Conservation (phyloP, 2,113 vertebrate genomes). For the Isichthys henryi region DNA sequence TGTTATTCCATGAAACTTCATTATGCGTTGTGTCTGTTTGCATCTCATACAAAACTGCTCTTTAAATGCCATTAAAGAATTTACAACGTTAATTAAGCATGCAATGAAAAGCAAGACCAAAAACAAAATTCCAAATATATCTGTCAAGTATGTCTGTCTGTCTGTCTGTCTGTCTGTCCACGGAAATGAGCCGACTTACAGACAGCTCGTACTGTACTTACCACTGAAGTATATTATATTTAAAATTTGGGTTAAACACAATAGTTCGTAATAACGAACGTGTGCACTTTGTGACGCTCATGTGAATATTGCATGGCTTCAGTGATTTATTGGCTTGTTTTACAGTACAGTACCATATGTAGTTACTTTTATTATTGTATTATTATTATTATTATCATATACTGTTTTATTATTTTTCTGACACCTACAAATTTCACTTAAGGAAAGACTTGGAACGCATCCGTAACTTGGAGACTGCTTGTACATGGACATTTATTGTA, state of each 20-base stretch:
- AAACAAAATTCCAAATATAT: background rate
- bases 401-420: too few relatives aligned
- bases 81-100: background rate
- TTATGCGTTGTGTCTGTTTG: background rate
- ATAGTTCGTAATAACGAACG: background rate
- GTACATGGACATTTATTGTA: background rate
- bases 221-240: background rate
- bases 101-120: background rate
- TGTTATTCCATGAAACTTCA: background rate
- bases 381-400: too few relatives aligned
- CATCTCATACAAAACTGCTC: background rate
- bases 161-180: background rate
- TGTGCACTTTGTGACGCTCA: too few relatives aligned
- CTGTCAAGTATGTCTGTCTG: background rate
- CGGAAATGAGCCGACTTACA: background rate
- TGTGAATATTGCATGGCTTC: too few relatives aligned
- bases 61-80: background rate
- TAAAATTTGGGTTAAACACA: background rate
- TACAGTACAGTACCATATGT: too few relatives aligned
- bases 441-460: too few relatives aligned
- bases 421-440: too few relatives aligned
- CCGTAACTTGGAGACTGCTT: too few relatives aligned
- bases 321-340: too few relatives aligned
- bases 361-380: too few relatives aligned
- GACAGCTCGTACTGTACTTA: too few relatives aligned